Evolutionary conservation across 1,140 invertebrate genomes (phyloP).

Genomic region (Onthophagus taurus): DNA sequence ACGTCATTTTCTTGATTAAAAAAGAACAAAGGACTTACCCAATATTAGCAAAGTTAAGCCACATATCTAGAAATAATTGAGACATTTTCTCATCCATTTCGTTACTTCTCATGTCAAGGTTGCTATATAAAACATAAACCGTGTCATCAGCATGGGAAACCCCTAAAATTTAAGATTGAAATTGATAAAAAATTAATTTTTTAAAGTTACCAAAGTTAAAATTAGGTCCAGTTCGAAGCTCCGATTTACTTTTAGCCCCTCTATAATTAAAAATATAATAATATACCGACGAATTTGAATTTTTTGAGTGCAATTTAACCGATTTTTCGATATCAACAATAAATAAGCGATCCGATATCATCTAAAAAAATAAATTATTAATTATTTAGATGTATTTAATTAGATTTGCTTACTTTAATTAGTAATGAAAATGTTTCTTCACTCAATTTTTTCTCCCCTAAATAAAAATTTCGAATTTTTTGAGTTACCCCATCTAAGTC

Average conservation of each 20-base stretch:
- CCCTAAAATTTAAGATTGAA: slow-evolving; percentile 8
- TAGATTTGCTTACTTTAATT: slow-evolving; percentile 6
- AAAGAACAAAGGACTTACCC: no score
- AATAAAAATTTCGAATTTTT: slow-evolving; percentile 27
- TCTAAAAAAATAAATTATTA: slow-evolving; percentile 28
- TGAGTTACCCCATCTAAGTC: slow-evolving; percentile 18
- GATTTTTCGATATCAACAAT: slow-evolving; percentile 44
- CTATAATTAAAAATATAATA: slow-evolving; percentile 48
- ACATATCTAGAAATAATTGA: slow-evolving; percentile 19
- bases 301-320: slow-evolving; percentile 43
- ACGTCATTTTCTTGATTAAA: no score
- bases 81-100: slow-evolving; percentile 22
- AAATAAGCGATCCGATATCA: slow-evolving; percentile 52
- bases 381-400: neutral
- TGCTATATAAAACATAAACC: slow-evolving; percentile 21
- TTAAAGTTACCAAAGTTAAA: slow-evolving; percentile 22
- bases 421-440: slow-evolving; percentile 17
- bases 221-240: slow-evolving; percentile 14
- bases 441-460: slow-evolving; percentile 18
- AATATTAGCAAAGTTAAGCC: slow-evolving; percentile 20
- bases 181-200: neutral
- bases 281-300: slow-evolving; percentile 47
- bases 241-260: slow-evolving; percentile 24
- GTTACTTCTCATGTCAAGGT: slow-evolving; percentile 20
- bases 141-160: slow-evolving; percentile 30